A percentile compares a stretch with the other conserved stretches of the same genome.
These are phyloP conservation scores for Lanistes nyassanus DNA, from an alignment of 1,140 invertebrate species.

Conservation along the genomic window DNA sequence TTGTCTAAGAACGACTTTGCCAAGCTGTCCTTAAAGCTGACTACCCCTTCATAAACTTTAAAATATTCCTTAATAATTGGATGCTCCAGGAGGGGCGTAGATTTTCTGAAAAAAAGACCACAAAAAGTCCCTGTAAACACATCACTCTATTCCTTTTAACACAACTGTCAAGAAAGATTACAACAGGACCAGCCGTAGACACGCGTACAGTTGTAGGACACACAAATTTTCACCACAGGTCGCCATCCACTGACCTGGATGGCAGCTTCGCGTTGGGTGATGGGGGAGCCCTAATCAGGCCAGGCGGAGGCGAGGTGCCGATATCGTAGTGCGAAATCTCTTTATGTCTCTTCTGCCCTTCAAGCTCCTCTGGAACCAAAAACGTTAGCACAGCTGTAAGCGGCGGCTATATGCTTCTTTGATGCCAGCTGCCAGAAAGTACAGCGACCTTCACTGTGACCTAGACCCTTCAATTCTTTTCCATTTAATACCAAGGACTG, in stretches of 20 bases:
- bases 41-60: slow-evolving; percentile 50
- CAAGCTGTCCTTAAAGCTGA: slow-evolving; percentile 58
- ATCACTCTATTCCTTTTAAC: too few relatives aligned
- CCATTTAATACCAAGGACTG: too few relatives aligned
- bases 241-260: slow-evolving; percentile 4
- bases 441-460: too few relatives aligned
- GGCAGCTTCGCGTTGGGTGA: neutral
- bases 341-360: slow-evolving; percentile 17
- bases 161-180: too few relatives aligned
- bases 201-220: neutral
- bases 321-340: slow-evolving; percentile 35
- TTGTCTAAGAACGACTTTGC: slow-evolving; percentile 56
- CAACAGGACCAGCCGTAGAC: neutral
- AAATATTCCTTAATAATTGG: slow-evolving; percentile 60
- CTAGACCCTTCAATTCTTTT: too few relatives aligned
- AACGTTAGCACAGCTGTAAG: too few relatives aligned
- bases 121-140: too few relatives aligned
- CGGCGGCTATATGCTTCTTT: too few relatives aligned
- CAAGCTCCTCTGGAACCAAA: slow-evolving; percentile 32
- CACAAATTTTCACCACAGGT: neutral
- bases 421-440: too few relatives aligned
- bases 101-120: slow-evolving; percentile 33
- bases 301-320: slow-evolving; percentile 46
- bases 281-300: slow-evolving; percentile 13
- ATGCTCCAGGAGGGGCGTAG: slow-evolving; percentile 40